Conservation (phyloP, 1,140 invertebrate genomes). For the Cydia pomonella region DNA sequence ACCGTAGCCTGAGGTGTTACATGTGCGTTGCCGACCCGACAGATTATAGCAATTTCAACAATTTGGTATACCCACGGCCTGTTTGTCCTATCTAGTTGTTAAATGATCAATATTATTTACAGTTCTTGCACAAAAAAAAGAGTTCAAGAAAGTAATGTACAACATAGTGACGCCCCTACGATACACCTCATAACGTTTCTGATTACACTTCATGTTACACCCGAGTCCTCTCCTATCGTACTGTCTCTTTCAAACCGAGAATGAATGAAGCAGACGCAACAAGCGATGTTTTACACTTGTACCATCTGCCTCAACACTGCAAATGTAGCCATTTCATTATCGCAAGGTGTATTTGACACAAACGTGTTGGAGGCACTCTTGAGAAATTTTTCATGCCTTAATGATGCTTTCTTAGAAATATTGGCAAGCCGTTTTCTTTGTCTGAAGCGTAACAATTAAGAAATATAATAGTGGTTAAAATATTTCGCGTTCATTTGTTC, state of each 20-base stretch:
- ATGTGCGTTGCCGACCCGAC: too few species aligned
- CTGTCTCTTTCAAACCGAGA: neutral
- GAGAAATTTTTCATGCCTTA: constrained; percentile 18
- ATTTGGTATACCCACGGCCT: too few species aligned
- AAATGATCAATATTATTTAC: neutral
- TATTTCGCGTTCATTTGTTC: constrained; percentile 4
- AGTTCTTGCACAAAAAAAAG: neutral
- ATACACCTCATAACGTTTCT: neutral
- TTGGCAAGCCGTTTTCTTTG: constrained; percentile 11
- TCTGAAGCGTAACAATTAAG: constrained; percentile 17
- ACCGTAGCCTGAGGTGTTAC: too few species aligned
- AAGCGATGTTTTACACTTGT: neutral
- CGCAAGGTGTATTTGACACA: constrained; percentile 18
- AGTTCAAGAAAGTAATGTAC: neutral
- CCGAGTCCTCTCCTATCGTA: neutral
- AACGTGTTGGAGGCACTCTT: constrained; percentile 7
- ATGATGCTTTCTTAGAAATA: constrained; percentile 17
- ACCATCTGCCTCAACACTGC: neutral
- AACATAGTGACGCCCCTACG: neutral
- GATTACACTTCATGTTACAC: neutral
- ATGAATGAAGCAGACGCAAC: constrained; percentile 8
- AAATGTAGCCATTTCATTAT: constrained; percentile 19
- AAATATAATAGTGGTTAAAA: constrained; percentile 17
- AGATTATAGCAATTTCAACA: too few species aligned
- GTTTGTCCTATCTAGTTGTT: too few species aligned